Percentiles rank a stretch among this genome's conserved stretches.
These are phyloP conservation scores for Trichomycterus rosablanca DNA, from an alignment of 2,113 vertebrate species.

Conservation along the genomic window DNA sequence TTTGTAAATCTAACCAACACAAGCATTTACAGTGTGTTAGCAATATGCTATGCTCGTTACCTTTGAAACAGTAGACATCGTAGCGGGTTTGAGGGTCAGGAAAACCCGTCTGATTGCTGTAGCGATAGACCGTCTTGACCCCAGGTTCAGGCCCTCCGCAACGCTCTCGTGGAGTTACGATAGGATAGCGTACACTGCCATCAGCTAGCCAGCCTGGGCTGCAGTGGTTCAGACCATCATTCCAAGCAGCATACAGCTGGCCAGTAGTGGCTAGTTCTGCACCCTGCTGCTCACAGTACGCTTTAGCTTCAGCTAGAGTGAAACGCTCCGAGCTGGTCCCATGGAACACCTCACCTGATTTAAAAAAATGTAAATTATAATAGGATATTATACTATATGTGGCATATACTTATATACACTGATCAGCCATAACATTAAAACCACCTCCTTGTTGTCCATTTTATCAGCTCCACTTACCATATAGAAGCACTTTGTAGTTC, in stretches of 20 bases:
- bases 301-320: slow-evolving; percentile 76
- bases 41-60: slow-evolving; percentile 54
- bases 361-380: slow-evolving; percentile 5
- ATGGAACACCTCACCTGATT: slow-evolving; percentile 80
- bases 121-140: slow-evolving; percentile 84
- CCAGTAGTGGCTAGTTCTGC: slow-evolving; percentile 76
- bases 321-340: slow-evolving; percentile 67
- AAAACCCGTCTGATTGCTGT: slow-evolving; percentile 90
- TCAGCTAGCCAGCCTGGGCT: slow-evolving; percentile 90
- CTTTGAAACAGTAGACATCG: slow-evolving; percentile 87
- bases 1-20: background rate
- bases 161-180: slow-evolving; percentile 78
- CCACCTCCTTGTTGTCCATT: too few species aligned
- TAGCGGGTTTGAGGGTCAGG: slow-evolving; percentile 74
- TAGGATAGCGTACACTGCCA: slow-evolving; percentile 88
- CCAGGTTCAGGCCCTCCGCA: slow-evolving; percentile 83
- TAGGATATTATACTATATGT: slow-evolving; percentile 9
- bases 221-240: slow-evolving; percentile 80
- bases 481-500: too few species aligned
- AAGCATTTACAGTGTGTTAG: too few species aligned
- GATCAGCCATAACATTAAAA: too few species aligned
- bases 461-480: too few species aligned
- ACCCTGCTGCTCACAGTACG: slow-evolving; percentile 67
- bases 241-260: slow-evolving; percentile 89
- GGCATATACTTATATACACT: too few species aligned